Evolutionary conservation across 2,888 invertebrate species (phyloP), one percentile per base, ranked within the genome.

Genomic region (Xanthia togata): DNA sequence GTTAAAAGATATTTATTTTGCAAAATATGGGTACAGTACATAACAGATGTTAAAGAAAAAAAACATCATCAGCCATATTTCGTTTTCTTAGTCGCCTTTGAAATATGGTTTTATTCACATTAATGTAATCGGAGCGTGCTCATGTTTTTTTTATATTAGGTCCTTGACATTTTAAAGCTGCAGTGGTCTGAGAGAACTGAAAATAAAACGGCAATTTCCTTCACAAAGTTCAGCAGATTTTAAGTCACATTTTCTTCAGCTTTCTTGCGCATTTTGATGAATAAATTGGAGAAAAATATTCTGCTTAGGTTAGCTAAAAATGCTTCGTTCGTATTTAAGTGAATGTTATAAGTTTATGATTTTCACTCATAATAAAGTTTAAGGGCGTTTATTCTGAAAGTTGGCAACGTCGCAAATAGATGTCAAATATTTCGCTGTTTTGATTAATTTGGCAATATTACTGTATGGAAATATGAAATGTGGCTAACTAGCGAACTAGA

Each of bases 141-240:
- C 23, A 55, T 53, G 44, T 55, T 31, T 31, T 31, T 31, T 62
- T 55, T n/a, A 44, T 73, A 23, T n/a, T 4, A 50, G 62, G 35
- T 80, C 73, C 67, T 81, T 69, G 68, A 69, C 64, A 59, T 73
- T 64, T 44, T 69, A 35, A 8, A 1, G 53, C 50, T 47, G 59
- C 53, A 76, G 73, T 41, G 38, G 2, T 55, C 44, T 74, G 6
- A n/a, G 2, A 1, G 26, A 69, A 44, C 53, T 17, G 17, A 38
- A 69, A 59, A 23, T 12, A 53, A 57, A 73, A n/a, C 0, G 6
- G 14, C 14, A 73, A 62, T 11, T 73, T 47, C 1, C 44, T 59
- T 60, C 8, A 20, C 35, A 65, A 59, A 73, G 8, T 73, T 80
- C 50, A 80, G 50, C 63, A 53, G 38, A 72, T 50, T 79, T 78